Evolutionary conservation across 2,113 vertebrate species (phyloP).

Genomic region (Tupaia tana): DNA sequence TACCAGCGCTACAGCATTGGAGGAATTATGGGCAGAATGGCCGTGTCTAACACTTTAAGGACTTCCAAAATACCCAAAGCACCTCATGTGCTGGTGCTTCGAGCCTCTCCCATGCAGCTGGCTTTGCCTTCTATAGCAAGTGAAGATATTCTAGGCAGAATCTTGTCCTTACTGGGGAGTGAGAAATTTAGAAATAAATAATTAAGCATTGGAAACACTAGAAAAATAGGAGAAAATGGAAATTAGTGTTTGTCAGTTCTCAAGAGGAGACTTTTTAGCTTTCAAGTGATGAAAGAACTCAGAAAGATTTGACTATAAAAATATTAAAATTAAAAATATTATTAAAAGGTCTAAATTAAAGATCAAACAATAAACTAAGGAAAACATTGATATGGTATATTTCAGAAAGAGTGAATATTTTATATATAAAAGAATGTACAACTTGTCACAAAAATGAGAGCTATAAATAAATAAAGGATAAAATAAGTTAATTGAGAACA

Average conservation of each 20-base stretch:
- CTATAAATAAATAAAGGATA: neutral
- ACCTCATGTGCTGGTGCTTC: neutral
- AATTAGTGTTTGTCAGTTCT: neutral
- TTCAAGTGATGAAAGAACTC: constrained; percentile 11
- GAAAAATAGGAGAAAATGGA: constrained; percentile 8
- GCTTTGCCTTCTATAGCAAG: neutral
- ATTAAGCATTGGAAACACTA: neutral
- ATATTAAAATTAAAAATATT: neutral
- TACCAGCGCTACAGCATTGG: neutral
- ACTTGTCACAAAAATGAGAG: neutral
- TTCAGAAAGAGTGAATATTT: neutral
- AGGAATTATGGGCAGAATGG: neutral
- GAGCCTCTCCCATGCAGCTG: neutral
- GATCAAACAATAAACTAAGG: neutral
- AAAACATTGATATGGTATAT: neutral
- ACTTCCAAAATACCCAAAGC: neutral
- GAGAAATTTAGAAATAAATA: neutral
- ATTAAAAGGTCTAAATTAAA: neutral
- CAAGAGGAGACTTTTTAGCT: neutral
- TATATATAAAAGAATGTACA: neutral
- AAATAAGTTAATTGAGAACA: neutral
- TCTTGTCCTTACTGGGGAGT: neutral
- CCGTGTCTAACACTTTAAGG: neutral
- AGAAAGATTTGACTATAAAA: neutral
- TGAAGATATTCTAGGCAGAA: neutral